Evolutionary conservation across 2,113 vertebrate species (phyloP).

Genomic region (Greenwoodochromis staneri): DNA sequence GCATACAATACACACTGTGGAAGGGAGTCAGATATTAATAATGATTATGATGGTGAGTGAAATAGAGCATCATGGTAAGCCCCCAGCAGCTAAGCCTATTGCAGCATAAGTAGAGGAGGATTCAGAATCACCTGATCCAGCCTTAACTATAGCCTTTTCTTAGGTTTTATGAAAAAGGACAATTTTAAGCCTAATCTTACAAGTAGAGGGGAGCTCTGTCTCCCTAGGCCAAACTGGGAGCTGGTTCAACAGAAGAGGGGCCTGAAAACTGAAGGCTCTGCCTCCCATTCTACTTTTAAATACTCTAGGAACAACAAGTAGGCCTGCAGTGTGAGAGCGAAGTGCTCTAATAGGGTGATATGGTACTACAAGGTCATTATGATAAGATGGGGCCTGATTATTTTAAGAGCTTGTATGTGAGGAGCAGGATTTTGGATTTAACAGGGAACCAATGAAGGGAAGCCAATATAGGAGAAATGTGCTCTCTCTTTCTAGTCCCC

Average conservation of each 20-base stretch:
- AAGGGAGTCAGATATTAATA: not conserved
- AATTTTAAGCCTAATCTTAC: rapidly evolving
- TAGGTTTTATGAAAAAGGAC: not conserved
- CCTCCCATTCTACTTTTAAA: not conserved
- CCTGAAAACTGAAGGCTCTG: not conserved
- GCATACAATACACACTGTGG: not conserved
- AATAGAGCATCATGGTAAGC: not conserved
- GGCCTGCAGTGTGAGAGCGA: rapidly evolving
- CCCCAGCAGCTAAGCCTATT: not conserved
- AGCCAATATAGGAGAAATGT: rapidly evolving
- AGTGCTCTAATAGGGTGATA: rapidly evolving
- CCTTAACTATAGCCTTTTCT: not conserved
- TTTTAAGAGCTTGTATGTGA: not conserved
- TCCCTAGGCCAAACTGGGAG: rapidly evolving
- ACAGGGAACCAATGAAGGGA: rapidly evolving
- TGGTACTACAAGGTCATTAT: not conserved
- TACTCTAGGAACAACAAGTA: not conserved
- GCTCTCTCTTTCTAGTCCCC: no score
- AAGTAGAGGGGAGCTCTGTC: rapidly evolving
- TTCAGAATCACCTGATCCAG: not conserved
- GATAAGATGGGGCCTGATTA: not conserved
- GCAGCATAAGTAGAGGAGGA: not conserved
- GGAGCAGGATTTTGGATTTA: not conserved
- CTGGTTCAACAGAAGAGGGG: not conserved
- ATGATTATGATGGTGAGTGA: not conserved